phyloP scores from a whole-genome alignment of 2,113 vertebrate species.

The Scartelaos histophorus region DNA sequence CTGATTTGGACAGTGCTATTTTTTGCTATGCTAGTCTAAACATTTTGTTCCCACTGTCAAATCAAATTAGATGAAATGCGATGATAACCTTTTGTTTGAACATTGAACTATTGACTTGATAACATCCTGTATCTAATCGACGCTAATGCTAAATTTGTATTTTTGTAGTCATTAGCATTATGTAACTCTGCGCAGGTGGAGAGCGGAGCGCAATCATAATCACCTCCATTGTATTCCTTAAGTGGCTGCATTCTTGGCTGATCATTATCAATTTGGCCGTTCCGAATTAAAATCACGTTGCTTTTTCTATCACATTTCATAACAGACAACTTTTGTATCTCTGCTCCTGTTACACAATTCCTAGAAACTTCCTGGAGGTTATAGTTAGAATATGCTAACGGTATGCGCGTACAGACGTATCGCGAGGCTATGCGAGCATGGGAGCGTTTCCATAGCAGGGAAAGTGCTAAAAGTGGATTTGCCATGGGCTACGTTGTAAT shows the following conservation, averaged over 20 bases:
- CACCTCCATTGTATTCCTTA: not conserved
- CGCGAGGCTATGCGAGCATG: conserved; percentile 9
- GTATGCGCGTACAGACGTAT: conserved; percentile 10
- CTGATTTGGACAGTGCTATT: not conserved
- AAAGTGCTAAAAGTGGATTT: conserved; percentile 42
- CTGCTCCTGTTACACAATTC: conserved; percentile 20
- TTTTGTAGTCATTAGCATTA: not conserved
- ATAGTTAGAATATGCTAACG: conserved; percentile 35
- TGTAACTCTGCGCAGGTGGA: no score
- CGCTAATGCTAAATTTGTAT: not conserved
- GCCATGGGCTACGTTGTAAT: conserved; percentile 45
- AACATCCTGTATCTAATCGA: not conserved
- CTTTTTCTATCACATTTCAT: conserved; percentile 12
- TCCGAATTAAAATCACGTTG: conserved; percentile 6
- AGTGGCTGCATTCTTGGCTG: not conserved
- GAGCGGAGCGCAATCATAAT: conserved; percentile 2
- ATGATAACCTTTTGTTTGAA: not conserved
- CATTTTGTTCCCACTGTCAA: not conserved
- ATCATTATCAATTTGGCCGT: conserved; percentile 2
- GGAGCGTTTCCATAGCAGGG: conserved; percentile 21
- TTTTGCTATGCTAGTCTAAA: not conserved
- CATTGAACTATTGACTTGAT: not conserved
- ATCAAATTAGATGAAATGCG: not conserved
- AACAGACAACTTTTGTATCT: conserved; percentile 15
- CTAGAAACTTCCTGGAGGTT: conserved; percentile 29